Base-by-base conservation (phyloP, 2,113 vertebrate genomes). In the human region DNA sequence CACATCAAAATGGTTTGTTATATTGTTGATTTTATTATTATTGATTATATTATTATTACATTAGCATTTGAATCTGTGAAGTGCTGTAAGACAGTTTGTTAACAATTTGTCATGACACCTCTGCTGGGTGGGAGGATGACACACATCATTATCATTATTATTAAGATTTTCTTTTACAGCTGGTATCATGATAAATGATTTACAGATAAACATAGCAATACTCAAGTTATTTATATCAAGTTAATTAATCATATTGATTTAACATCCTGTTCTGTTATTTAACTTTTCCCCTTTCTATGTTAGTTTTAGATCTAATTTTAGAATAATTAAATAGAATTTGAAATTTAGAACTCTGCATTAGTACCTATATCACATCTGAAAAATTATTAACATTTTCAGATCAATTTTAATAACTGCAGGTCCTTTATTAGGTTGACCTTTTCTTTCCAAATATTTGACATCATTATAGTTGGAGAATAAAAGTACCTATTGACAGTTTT, bases 231-330 rank as follows among this genome's bases (percentile, higher is more conserved):
- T 98, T 98, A 92, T 94, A 97, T 73, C 90, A 96, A 97, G 92
- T 91, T 96, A 97, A 98, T 98, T 97, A 98, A 97, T 97, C 95
- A 96, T 92, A 97, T 95, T 85, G 94, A 98, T 96, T 96, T 96
- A 97, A 90, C 85, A 96, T 96, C 84, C 76, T 90, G 64, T 55
- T 87, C 92, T 92, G 68, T 97, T 95, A 96, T 83, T 96, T 92
- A 97, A 96, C 93, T 97, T 98, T 96, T 88, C 55, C 80, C 92
- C 45, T 90, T 93, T 93, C 84, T 20, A 90, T 81, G 50, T 81
- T 95, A 92, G 90, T 73, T 92, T 97, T 92, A 88, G 43, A 90
- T 88, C 94, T 98, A 96, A 94, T 96, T 97, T 97, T 96, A 92
- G 94, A 95, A 92, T 84, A 95, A 97, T 90, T 89, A 93, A 92